Percentiles rank a stretch among this genome's conserved stretches.
Evolutionary conservation across 2,888 invertebrate species (phyloP).

Genomic region (Lepidocyrtinus sp.): DNA sequence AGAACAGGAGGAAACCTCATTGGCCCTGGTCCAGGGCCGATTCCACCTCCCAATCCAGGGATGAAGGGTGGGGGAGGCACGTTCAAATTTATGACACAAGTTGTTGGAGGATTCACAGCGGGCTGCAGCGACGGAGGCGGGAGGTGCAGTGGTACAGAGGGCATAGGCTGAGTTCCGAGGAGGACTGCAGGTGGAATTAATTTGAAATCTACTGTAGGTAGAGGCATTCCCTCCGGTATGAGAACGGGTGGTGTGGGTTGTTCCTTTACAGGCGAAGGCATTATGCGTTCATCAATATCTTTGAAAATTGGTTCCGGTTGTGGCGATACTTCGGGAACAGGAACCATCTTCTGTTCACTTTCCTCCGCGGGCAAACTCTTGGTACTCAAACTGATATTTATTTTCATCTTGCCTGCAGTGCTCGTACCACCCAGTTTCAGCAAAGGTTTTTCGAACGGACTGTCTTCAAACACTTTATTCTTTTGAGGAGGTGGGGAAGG

Average conservation of each 20-base stretch:
- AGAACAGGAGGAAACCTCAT: slow-evolving; percentile 19
- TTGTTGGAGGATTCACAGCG: slow-evolving; percentile 23
- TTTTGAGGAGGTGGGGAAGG: slow-evolving; percentile 17
- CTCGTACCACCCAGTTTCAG: neutral
- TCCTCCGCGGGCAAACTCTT: slow-evolving; percentile 47
- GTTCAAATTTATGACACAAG: slow-evolving; percentile 61
- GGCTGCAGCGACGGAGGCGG: slow-evolving; percentile 51
- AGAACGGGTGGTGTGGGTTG: slow-evolving; percentile 6
- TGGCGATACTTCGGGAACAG: neutral
- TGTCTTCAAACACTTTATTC: slow-evolving; percentile 55
- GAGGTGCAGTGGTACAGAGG: slow-evolving; percentile 46
- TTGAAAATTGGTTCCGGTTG: neutral
- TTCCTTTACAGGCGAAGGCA: slow-evolving; percentile 23
- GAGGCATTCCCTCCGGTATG: neutral
- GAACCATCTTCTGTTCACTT: neutral
- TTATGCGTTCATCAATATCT: slow-evolving; percentile 36
- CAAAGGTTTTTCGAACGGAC: slow-evolving; percentile 44
- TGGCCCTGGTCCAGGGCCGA: slow-evolving; percentile 17
- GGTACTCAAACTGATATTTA: slow-evolving; percentile 66
- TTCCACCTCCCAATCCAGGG: slow-evolving; percentile 7
- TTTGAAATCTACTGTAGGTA: slow-evolving; percentile 43
- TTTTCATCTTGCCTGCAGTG: slow-evolving; percentile 58
- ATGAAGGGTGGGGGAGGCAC: slow-evolving; percentile 65
- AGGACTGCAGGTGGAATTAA: slow-evolving; percentile 50
- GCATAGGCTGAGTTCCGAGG: slow-evolving; percentile 26